These are phyloP conservation scores for Cheilosia urbana DNA, from an alignment of 2,888 invertebrate species.

Conservation along the genomic window DNA sequence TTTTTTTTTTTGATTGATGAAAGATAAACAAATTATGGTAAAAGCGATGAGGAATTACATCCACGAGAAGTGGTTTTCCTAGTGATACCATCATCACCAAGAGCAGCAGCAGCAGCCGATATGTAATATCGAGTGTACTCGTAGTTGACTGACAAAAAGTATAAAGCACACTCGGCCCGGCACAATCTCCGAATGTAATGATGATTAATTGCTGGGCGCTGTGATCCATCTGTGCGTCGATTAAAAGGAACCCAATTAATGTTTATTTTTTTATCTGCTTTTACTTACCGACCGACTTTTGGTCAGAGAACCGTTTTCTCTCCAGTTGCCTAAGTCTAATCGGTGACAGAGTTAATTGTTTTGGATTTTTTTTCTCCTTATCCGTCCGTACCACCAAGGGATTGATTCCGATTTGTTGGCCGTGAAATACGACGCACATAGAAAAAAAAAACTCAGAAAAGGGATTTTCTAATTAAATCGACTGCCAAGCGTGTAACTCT, in stretches of 20 bases:
- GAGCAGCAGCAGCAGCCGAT: constrained; percentile 21
- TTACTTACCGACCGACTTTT: constrained; percentile 17
- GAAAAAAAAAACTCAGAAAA: constrained; percentile 19
- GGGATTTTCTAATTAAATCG: constrained; percentile 69
- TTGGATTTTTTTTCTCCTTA: constrained; percentile 23
- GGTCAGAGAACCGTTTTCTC: constrained; percentile 34
- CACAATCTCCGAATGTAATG: constrained; percentile 69
- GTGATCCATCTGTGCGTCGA: constrained; percentile 62
- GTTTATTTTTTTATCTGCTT: constrained; percentile 23
- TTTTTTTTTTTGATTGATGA: constrained; percentile 70
- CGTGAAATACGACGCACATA: constrained; percentile 31
- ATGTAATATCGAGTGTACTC: background rate
- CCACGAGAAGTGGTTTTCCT: constrained; percentile 31
- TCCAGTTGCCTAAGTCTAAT: constrained; percentile 36
- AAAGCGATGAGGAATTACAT: constrained; percentile 48
- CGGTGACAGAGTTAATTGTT: constrained; percentile 73
- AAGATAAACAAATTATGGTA: constrained; percentile 73
- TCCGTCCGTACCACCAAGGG: constrained; percentile 26
- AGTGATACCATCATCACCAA: constrained; percentile 61
- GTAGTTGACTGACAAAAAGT: constrained; percentile 1
- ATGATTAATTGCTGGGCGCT: constrained; percentile 71
- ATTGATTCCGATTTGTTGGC: constrained; percentile 37
- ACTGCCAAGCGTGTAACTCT: constrained; percentile 34
- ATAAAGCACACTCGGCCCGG: constrained; percentile 20
- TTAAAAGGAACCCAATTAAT: constrained; percentile 71